Base-by-base conservation (phyloP, 2,888 invertebrate species). In the Blastobasis adustella region DNA sequence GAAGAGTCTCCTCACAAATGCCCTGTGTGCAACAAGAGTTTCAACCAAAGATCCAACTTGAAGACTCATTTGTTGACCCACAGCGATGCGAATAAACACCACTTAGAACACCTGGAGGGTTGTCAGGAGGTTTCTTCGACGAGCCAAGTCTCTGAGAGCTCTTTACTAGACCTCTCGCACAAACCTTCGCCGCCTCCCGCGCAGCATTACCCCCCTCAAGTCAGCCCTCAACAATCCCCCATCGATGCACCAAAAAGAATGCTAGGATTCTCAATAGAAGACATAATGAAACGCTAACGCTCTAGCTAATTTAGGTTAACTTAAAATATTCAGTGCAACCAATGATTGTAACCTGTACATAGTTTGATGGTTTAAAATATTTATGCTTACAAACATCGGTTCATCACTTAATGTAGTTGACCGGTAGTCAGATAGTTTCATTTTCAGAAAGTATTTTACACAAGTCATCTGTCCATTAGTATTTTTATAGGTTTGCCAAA, bases 1-100 rank as follows among this genome's bases (percentile, higher is more conserved):
- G 96, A 97, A 81, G 96, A 97, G 79, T 96, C 96, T 5, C 96
- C 97, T 0, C 97, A 97, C 80, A 97, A 97, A 76, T 97, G 97
- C 68, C 94, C 95, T 7, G 93, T 96, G 37, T 97, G 97, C 84
- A 92, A 92, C 66, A 92, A 96, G 56, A 93, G 94, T 69, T 98
- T 97, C 89, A 97, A 97, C 88, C 97, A 97, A 90, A 91, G 97
- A 65, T 95, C 96, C 55, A 97, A 97, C 75, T 90, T 98, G 59
- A 97, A 97, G 83, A 96, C 96, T 0, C 97, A 97, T 77, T 89
- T 97, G 58, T 84, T 96, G 62, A 96, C 96, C 9, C 97, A 97
- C 79, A 93, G 94, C n/a, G 95, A 95, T 65, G 88, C 88, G 2
- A 86, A 79, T 62, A 88, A 88, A 59, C 87, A 87, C 56, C 89